Conservation (phyloP, 2,113 vertebrate species). For the Telmatochromis brichardi region DNA sequence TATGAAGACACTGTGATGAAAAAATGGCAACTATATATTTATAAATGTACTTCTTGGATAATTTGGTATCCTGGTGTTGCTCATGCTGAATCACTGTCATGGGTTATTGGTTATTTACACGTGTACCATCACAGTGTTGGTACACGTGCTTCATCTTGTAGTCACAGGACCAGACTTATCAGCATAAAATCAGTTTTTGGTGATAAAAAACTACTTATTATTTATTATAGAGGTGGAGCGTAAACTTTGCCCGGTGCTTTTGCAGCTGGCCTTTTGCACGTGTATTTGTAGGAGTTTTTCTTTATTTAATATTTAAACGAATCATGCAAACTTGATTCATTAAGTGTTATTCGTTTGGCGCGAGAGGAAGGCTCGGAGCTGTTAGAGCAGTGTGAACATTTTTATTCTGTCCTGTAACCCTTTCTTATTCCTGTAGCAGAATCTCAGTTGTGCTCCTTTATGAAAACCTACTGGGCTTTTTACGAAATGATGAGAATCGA, state of each 20-base stretch:
- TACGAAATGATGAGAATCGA: not conserved
- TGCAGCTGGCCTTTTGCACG: not conserved
- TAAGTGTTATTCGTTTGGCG: not conserved
- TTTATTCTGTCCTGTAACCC: not conserved
- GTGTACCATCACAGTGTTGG: not conserved
- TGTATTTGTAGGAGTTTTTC: not conserved
- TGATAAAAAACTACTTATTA: not conserved
- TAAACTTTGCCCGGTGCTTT: not conserved
- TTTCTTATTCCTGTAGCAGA: not conserved
- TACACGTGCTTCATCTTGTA: not conserved
- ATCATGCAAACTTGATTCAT: not conserved
- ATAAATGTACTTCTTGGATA: not conserved
- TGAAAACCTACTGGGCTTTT: not conserved
- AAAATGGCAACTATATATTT: not conserved
- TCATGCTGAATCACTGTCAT: not conserved
- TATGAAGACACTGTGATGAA: not conserved
- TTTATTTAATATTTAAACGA: not conserved
- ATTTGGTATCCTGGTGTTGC: not conserved
- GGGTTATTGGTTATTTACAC: not conserved
- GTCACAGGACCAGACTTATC: accelerated
- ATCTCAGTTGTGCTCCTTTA: not conserved
- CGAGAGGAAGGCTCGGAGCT: not conserved
- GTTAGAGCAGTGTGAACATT: not conserved
- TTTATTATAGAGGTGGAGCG: not conserved
- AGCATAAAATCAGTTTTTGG: not conserved